A percentile compares a stretch with the other conserved stretches of the same genome.
phyloP scores from a whole-genome alignment of 2,888 invertebrate genomes.

The Laothoe populi region DNA sequence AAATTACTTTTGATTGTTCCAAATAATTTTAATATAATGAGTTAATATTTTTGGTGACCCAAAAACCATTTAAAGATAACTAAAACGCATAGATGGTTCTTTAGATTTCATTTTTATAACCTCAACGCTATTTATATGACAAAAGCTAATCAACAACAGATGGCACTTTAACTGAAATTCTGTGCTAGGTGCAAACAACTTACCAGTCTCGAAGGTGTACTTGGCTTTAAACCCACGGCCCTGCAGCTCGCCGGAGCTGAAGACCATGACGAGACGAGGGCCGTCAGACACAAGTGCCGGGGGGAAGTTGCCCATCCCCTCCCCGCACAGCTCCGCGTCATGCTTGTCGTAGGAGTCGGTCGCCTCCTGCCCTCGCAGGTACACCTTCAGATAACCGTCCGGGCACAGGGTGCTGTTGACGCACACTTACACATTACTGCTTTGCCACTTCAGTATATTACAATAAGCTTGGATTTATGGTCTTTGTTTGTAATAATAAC shows the following conservation, averaged over 20 bases:
- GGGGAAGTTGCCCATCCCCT: constrained; percentile 86
- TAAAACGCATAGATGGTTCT: no score
- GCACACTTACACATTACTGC: neutral
- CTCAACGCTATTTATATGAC: neutral
- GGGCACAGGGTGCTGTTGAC: constrained; percentile 86
- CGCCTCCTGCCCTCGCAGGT: constrained; percentile 96
- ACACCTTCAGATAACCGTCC: constrained; percentile 95
- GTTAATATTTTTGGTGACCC: no score
- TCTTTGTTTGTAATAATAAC: no score
- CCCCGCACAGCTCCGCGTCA: constrained; percentile 96
- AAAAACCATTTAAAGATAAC: no score
- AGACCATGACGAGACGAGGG: constrained; percentile 96
- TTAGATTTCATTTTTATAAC: no score
- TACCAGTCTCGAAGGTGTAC: constrained; percentile 93
- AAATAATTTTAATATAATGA: no score
- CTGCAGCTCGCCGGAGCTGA: constrained; percentile 95
- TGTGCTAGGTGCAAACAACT: constrained; percentile 36
- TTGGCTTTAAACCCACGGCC: constrained; percentile 96
- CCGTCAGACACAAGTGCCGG: constrained; percentile 94
- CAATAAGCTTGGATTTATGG: neutral
- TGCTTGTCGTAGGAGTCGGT: constrained; percentile 97
- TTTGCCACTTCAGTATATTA: neutral
- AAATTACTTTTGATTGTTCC: no score
- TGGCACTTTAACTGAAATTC: neutral
- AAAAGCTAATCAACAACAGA: neutral